Evolutionary conservation across 1,140 invertebrate species (phyloP).

Genomic region (Hyphantria cunea): DNA sequence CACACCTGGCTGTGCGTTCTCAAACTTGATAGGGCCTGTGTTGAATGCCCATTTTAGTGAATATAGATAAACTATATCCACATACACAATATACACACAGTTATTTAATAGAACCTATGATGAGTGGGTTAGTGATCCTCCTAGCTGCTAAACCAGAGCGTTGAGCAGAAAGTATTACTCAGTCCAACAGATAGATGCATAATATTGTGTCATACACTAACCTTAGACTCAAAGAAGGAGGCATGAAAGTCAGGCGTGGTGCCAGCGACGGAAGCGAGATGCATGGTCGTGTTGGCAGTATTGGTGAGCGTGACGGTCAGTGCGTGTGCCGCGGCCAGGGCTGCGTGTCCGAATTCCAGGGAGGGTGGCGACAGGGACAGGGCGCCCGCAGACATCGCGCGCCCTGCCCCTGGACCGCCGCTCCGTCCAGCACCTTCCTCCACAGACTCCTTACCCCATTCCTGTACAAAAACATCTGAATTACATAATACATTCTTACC

Average conservation of each 20-base stretch:
- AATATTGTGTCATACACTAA: slow-evolving; percentile 8
- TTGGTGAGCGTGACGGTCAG: slow-evolving; percentile 65
- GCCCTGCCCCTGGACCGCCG: slow-evolving; percentile 14
- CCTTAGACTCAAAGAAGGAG: slow-evolving; percentile 75
- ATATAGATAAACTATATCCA: too few relatives aligned
- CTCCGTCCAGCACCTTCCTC: slow-evolving; percentile 16
- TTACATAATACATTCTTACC: background rate
- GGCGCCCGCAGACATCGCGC: slow-evolving; percentile 36
- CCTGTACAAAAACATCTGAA: slow-evolving; percentile 38
- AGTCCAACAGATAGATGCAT: too few relatives aligned
- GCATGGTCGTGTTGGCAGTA: slow-evolving; percentile 65
- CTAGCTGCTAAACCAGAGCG: too few relatives aligned
- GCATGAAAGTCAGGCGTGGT: slow-evolving; percentile 74
- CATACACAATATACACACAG: too few relatives aligned
- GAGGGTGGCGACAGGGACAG: slow-evolving; percentile 50
- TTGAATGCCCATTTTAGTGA: too few relatives aligned
- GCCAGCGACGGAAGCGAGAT: slow-evolving; percentile 70
- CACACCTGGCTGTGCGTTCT: too few relatives aligned
- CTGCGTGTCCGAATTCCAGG: slow-evolving; percentile 51
- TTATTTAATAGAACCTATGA: too few relatives aligned
- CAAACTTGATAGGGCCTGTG: too few relatives aligned
- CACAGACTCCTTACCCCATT: slow-evolving; percentile 55
- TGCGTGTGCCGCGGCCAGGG: slow-evolving; percentile 56
- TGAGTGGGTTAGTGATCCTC: too few relatives aligned
- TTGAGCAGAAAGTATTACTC: too few relatives aligned